A percentile compares a stretch with the other conserved stretches of the same genome.
These are phyloP conservation scores for Drosophila lacicola DNA, from an alignment of 2,888 invertebrate genomes.

Conservation along the genomic window DNA sequence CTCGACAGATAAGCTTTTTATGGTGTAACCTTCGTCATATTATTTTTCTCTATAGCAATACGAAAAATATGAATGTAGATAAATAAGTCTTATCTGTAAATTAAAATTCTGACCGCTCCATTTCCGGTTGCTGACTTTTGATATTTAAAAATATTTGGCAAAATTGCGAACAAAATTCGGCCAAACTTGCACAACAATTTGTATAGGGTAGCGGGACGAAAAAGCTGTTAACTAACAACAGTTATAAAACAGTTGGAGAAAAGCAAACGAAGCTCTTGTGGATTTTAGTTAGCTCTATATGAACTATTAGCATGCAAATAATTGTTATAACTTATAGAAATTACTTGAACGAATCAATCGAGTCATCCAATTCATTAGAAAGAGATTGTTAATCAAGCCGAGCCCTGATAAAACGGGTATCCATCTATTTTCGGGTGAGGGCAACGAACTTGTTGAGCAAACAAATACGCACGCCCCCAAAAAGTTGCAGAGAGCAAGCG, in stretches of 20 bases:
- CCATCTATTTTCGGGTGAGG: constrained; percentile 8
- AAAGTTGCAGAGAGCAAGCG: not conserved
- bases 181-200: not conserved
- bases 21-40: not conserved
- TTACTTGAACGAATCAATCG: not conserved
- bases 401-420: constrained; percentile 11
- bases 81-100: not conserved
- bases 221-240: not conserved
- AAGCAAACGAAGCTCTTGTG: not conserved
- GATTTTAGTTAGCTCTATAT: not conserved
- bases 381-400: constrained; percentile 39
- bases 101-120: no score
- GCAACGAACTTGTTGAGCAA: constrained; percentile 21
- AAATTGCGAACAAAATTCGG: no score
- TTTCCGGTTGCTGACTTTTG: no score
- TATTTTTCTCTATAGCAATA: not conserved
- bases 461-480: constrained; percentile 11
- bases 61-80: not conserved
- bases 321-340: not conserved
- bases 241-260: not conserved
- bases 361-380: constrained; percentile 35
- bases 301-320: not conserved
- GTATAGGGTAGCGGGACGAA: not conserved
- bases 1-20: not conserved
- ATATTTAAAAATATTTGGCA: no score